These are phyloP conservation scores for Leptinotarsa tumamoca DNA, from an alignment of 2,888 invertebrate genomes.

Conservation along the genomic window DNA sequence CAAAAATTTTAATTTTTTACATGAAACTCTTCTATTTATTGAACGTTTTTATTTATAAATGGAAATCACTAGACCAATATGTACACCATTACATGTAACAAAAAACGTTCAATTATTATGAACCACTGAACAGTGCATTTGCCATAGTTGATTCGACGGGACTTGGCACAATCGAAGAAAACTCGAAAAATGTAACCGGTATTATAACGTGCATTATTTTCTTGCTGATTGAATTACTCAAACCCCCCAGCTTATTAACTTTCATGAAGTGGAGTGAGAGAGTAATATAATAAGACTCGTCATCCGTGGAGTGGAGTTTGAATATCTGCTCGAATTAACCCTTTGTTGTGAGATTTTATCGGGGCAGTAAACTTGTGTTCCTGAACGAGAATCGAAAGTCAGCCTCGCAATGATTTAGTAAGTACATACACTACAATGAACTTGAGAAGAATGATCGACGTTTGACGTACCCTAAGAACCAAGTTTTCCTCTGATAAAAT, in stretches of 20 bases:
- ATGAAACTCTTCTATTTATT: too few relatives aligned
- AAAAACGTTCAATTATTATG: too few relatives aligned
- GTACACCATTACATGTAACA: too few relatives aligned
- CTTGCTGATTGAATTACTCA: constrained; percentile 23
- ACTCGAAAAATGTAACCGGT: too few relatives aligned
- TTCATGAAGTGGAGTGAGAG: constrained; percentile 20
- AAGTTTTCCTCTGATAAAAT: background rate
- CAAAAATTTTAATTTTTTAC: too few relatives aligned
- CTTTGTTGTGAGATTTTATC: background rate
- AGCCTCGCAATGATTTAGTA: background rate
- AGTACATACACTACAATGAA: background rate
- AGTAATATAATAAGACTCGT: constrained; percentile 29
- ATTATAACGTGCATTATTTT: background rate
- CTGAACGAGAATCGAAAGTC: background rate
- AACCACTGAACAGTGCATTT: too few relatives aligned
- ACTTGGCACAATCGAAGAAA: too few relatives aligned
- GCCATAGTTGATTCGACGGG: too few relatives aligned
- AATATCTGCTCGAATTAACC: constrained; percentile 14
- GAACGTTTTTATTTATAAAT: too few relatives aligned
- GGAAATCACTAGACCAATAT: too few relatives aligned
- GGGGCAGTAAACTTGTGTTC: constrained; percentile 4
- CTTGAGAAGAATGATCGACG: background rate
- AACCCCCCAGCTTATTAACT: constrained; percentile 13
- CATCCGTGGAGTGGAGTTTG: constrained; percentile 1
- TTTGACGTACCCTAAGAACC: background rate